These are phyloP conservation scores for Meiosimyza platycephala DNA, from an alignment of 2,888 invertebrate species.

Conservation along the genomic window DNA sequence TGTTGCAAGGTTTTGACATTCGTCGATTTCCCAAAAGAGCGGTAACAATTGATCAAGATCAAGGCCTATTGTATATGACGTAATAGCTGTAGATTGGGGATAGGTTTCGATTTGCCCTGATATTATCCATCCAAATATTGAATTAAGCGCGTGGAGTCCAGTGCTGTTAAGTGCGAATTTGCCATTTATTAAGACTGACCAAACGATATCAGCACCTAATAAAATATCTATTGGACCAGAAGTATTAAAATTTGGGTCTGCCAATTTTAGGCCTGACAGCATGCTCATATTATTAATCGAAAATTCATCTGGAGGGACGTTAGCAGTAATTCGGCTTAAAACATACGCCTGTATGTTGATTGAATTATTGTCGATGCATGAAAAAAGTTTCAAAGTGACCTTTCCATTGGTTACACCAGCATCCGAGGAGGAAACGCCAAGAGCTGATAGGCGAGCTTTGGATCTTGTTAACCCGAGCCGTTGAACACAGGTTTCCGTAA, in stretches of 20 bases:
- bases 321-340: slow-evolving; percentile 22
- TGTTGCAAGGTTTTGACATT: neutral
- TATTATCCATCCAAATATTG: slow-evolving; percentile 17
- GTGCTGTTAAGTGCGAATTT: neutral
- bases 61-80: neutral
- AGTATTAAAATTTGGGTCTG: slow-evolving; percentile 26
- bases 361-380: neutral
- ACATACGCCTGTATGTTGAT: slow-evolving; percentile 24
- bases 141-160: neutral
- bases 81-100: neutral
- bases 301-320: slow-evolving; percentile 14
- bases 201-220: slow-evolving; percentile 26
- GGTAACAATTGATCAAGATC: slow-evolving; percentile 9
- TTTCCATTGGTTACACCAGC: slow-evolving; percentile 26
- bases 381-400: slow-evolving; percentile 14
- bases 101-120: neutral
- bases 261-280: slow-evolving; percentile 2
- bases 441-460: slow-evolving; percentile 16
- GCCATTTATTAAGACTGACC: slow-evolving; percentile 16
- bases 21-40: slow-evolving; percentile 14
- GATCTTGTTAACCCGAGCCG: slow-evolving; percentile 1
- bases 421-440: neutral
- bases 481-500: slow-evolving; percentile 29
- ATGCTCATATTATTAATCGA: neutral
- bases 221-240: slow-evolving; percentile 17